Percentiles rank a stretch among this genome's conserved stretches.
These are phyloP conservation scores for Aix galericulata DNA, from an alignment of 2,113 vertebrate species.

Conservation along the genomic window DNA sequence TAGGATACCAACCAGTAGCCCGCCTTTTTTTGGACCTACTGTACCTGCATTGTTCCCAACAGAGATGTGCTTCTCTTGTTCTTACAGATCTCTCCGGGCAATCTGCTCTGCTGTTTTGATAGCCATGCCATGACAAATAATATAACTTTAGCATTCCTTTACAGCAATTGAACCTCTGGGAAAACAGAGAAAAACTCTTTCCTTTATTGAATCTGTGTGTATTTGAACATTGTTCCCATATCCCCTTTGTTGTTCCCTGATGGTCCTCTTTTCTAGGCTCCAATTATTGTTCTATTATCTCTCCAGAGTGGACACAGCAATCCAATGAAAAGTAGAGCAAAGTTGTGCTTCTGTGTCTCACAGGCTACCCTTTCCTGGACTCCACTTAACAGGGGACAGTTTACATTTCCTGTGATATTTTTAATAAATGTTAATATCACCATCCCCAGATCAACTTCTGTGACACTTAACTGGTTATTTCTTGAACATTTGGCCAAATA, in stretches of 20 bases:
- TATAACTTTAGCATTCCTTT: background rate
- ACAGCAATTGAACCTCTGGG: background rate
- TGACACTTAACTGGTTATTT: fast-evolving
- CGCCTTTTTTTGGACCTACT: background rate
- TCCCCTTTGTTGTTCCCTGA: background rate
- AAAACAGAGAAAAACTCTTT: background rate
- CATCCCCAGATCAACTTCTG: background rate
- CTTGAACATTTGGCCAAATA: background rate
- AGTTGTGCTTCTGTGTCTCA: background rate
- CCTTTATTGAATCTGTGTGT: background rate
- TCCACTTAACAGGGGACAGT: background rate
- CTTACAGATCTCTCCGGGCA: background rate
- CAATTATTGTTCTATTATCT: background rate
- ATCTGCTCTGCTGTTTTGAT: background rate
- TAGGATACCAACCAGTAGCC: background rate
- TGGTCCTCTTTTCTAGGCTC: background rate
- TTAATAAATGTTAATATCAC: background rate
- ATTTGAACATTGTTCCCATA: background rate
- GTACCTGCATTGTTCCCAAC: background rate
- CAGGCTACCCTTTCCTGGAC: background rate
- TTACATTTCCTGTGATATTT: background rate
- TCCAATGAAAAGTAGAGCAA: background rate
- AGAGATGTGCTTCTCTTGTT: background rate
- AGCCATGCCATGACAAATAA: background rate
- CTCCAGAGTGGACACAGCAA: background rate